Evolutionary conservation across 2,797 vertebrate species (phyloP), one percentile per base, ranked within the genome.

Genomic region (Darevskia nairensis): DNA sequence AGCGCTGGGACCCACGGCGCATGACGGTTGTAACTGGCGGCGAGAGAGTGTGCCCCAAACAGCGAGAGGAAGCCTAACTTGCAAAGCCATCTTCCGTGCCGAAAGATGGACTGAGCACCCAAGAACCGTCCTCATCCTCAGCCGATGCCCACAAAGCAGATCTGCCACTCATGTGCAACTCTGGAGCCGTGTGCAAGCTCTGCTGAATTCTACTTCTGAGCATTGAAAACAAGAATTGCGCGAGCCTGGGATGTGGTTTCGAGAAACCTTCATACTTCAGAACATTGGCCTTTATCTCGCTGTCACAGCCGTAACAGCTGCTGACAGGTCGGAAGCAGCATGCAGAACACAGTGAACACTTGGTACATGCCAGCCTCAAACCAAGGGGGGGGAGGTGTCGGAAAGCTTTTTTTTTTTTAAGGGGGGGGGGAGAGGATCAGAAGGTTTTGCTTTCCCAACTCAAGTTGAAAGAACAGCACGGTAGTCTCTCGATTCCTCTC

Each of bases 241-340:
- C 23, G 29, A 27, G 13, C 74, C 85, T 7, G 81, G 9, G 39
- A 88, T 85, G 87, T 0, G 0, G 86, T 61, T 85, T 46, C 35
- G 86, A 88, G 77, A 90, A 80, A 87, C 71, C 93, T 89, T 94
- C 88, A 69, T 81, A 66, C 86, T 87, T 85, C 13, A 32, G n/a
- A 76, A 89, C 1, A 29, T 29, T 0, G 3, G 6, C 89, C 95
- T 94, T 92, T 71, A 89, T 92, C 92, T 94, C 55, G 0, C 84
- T 23, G 68, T 86, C 10, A 59, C 72, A 90, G 88, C 81, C 74
- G 35, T 50, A 76, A 81, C 88, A 55, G 41, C 77, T 50, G 77
- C 39, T 85, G 59, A 89, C 86, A 92, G 84, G 84, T 50, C 85
- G 80, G 88, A 88, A 81, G 82, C 82, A 91, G 88, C 27, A 87